Base-by-base conservation (phyloP, 2,113 vertebrate species). In the Hippopotamus amphibius region DNA sequence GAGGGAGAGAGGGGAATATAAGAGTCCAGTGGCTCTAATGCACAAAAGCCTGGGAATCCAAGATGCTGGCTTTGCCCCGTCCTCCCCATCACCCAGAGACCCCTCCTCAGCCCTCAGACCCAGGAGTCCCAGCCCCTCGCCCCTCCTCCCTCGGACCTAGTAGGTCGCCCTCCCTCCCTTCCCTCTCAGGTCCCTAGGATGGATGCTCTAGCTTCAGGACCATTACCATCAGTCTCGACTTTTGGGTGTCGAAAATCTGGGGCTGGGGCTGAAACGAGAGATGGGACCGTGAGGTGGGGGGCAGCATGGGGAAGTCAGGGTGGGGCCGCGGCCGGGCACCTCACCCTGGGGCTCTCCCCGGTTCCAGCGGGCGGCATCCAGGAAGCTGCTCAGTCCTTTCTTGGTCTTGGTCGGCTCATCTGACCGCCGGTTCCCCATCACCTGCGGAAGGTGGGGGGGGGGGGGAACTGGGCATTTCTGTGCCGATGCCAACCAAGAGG, bases 221-320 rank as follows among this genome's bases (percentile, higher is more conserved):
- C 21, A 97, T 98, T 99, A 99, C 99, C 99, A 98, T 99, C 99
- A 98, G 93, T 77, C 85, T 99, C 99, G 85, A 80, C 93, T 99
- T 99, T 99, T 69, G 69, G 86, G 98, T 97, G 96, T 98, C 99
- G 99, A 97, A 96, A 97, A 92, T 98, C 98, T 57, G 99, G 98
- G 98, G 98, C 98, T 57, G 99, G 98, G 98, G 98, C 99, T 99
- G 99, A 96, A 99, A 99, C 4, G 93, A 98, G 98, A 98, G 98
- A 88, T 15, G 82, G 66, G 74, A 53, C 12, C 16, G 1, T 97
- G 89, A 97, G 91, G 74, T 5, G 5, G 16, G 16, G 69, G 61
- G 12, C n/a, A 17, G 48, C 2, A 6, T 3, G 37, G 48, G 59
- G 17, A 9, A 8, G 43, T 11, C 2, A 0, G 76, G 69, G 15